A percentile compares a stretch with the other conserved stretches of the same genome.
These are phyloP conservation scores for Apoda limacodes DNA, from an alignment of 2,888 invertebrate species.

Conservation along the genomic window DNA sequence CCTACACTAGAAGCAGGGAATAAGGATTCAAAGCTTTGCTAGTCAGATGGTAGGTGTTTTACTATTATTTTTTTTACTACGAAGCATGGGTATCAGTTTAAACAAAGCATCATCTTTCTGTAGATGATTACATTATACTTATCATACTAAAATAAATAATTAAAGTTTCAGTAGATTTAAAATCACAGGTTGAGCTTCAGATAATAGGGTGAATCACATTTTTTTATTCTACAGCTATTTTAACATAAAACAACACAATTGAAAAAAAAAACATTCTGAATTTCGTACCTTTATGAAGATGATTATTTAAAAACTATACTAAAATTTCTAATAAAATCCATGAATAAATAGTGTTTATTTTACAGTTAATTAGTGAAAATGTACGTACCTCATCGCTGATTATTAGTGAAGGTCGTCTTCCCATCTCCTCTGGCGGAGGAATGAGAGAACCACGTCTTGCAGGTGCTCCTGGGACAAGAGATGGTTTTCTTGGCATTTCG, in stretches of 20 bases:
- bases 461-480: constrained; percentile 73
- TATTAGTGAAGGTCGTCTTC: constrained; percentile 88
- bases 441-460: constrained; percentile 84
- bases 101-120: constrained; percentile 44
- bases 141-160: constrained; percentile 37
- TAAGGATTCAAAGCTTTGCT: constrained; percentile 48
- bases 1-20: constrained; percentile 49
- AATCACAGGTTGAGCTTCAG: constrained; percentile 68
- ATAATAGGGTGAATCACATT: constrained; percentile 63
- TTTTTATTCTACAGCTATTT: constrained; percentile 42
- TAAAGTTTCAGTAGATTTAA: constrained; percentile 36
- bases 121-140: constrained; percentile 46
- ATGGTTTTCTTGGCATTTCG: constrained; percentile 77
- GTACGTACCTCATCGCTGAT: constrained; percentile 93
- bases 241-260: constrained; percentile 34
- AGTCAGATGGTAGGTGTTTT: constrained; percentile 36
- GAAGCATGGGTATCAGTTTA: constrained; percentile 41
- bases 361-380: constrained; percentile 1
- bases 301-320: constrained; percentile 31
- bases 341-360: too few relatives aligned
- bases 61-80: constrained; percentile 35
- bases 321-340: too few relatives aligned
- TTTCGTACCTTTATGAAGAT: constrained; percentile 45
- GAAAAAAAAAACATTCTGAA: constrained; percentile 23
- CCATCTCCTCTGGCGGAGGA: constrained; percentile 89